A percentile compares a stretch with the other conserved stretches of the same genome.
These are phyloP conservation scores for Scaeva pyrastri DNA, from an alignment of 2,888 invertebrate species.

Conservation along the genomic window DNA sequence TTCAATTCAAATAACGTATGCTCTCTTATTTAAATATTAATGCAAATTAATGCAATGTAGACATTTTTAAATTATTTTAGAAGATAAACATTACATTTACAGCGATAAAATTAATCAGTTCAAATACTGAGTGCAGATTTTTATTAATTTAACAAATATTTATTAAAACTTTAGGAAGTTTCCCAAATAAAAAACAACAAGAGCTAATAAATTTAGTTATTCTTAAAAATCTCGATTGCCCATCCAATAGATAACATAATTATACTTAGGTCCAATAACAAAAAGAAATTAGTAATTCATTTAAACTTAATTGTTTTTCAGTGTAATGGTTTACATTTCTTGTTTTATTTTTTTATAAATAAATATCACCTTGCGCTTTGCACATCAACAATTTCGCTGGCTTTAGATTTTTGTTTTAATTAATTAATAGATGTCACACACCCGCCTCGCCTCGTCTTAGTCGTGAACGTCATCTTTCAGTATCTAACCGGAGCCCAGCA, in stretches of 20 bases:
- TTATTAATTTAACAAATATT: conserved; percentile 4
- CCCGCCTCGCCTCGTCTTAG: not conserved
- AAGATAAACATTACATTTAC: conserved; percentile 52
- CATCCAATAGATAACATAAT: conserved; percentile 34
- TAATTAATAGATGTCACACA: conserved; percentile 59
- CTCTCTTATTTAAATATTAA: not conserved
- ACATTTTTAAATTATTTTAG: conserved; percentile 48
- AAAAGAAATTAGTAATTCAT: conserved; percentile 35
- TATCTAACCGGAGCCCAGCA: conserved; percentile 93
- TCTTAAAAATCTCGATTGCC: conserved; percentile 18
- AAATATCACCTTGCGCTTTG: conserved; percentile 76
- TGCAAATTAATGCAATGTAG: conserved; percentile 10
- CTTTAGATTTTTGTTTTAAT: conserved; percentile 61
- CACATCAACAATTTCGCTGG: conserved; percentile 74
- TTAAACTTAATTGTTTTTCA: conserved; percentile 1
- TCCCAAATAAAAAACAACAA: conserved; percentile 16
- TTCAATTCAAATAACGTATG: conserved; percentile 22
- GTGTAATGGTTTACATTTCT: conserved; percentile 33
- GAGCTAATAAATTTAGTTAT: conserved; percentile 9
- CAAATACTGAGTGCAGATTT: conserved; percentile 32
- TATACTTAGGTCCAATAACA: conserved; percentile 22
- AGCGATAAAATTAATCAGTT: conserved; percentile 50
- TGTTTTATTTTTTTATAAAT: conserved; percentile 65
- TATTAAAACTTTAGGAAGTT: conserved; percentile 1
- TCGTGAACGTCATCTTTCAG: conserved; percentile 81